These are phyloP conservation scores for Myocastor coypus DNA, from an alignment of 2,113 vertebrate species.

Conservation along the genomic window DNA sequence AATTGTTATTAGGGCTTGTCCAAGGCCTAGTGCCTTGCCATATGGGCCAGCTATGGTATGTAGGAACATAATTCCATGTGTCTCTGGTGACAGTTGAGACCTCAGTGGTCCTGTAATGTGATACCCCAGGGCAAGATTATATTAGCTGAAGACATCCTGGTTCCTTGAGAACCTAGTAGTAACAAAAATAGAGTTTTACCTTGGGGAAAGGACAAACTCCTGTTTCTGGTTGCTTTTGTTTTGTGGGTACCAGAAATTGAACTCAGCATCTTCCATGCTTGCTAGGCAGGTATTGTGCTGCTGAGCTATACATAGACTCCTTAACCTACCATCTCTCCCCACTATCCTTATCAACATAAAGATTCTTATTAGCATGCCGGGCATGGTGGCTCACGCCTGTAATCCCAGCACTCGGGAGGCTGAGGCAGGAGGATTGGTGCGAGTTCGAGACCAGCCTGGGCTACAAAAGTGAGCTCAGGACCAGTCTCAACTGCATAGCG, in stretches of 20 bases:
- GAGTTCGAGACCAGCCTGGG: too few species aligned
- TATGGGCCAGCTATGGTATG: not conserved
- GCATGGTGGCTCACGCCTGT: too few species aligned
- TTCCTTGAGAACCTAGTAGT: not conserved
- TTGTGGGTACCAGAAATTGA: too few species aligned
- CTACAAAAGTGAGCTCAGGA: too few species aligned
- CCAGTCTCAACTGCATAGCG: too few species aligned
- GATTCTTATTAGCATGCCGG: too few species aligned
- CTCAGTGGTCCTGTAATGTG: not conserved
- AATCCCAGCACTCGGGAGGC: too few species aligned
- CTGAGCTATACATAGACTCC: not conserved
- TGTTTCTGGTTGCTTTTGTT: not conserved
- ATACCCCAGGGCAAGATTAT: not conserved
- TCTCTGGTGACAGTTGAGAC: not conserved
- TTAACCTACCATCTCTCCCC: not conserved
- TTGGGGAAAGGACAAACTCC: not conserved
- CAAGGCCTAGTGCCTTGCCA: not conserved
- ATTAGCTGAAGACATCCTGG: not conserved
- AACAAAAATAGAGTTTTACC: not conserved
- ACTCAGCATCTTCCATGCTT: too few species aligned
- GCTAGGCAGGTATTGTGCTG: too few species aligned
- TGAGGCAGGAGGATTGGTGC: too few species aligned
- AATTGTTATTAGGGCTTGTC: not conserved
- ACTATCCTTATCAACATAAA: not conserved
- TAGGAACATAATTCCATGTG: not conserved